Percentiles rank a stretch among this genome's conserved stretches.
These are phyloP conservation scores for Micropoecilia bifurca DNA, from an alignment of 2,797 vertebrate genomes.

Conservation along the genomic window DNA sequence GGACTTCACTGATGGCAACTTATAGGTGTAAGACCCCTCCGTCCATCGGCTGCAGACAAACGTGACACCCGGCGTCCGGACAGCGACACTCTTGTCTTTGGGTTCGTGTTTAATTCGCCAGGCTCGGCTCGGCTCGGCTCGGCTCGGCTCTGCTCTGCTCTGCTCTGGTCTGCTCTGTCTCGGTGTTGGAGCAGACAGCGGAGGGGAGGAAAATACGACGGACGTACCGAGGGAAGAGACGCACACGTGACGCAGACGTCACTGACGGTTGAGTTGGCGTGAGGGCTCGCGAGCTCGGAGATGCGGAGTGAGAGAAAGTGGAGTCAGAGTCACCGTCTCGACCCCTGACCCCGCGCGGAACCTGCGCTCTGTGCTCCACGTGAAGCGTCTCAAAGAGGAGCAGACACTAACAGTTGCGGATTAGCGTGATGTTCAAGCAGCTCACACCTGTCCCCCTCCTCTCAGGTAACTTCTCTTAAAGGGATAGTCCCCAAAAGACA, in stretches of 20 bases:
- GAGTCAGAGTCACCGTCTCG: conserved; percentile 44
- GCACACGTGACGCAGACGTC: conserved; percentile 84
- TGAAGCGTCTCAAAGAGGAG: neutral
- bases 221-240: conserved; percentile 80
- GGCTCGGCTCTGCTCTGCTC: too few species aligned
- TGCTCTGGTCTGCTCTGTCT: conserved; percentile 35
- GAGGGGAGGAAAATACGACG: conserved; percentile 82
- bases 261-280: conserved; percentile 81
- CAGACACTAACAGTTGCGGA: neutral
- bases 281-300: conserved; percentile 66
- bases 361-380: neutral
- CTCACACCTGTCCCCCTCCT: conserved; percentile 66
- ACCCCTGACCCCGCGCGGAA: conserved; percentile 3
- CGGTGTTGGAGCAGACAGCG: conserved; percentile 61
- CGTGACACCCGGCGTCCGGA: conserved; percentile 58
- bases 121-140: conserved; percentile 30
- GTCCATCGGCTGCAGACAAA: conserved; percentile 59
- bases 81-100: conserved; percentile 36
- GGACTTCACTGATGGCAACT: conserved; percentile 76
- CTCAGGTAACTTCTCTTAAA: conserved; percentile 74
- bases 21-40: conserved; percentile 68
- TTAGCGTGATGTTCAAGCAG: conserved; percentile 6
- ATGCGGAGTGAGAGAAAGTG: conserved; percentile 35
- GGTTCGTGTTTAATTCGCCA: conserved; percentile 78
- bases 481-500: conserved; percentile 34